Evolutionary conservation across 2,797 vertebrate species (phyloP), one percentile per base, ranked within the genome.

Genomic region (Anabas testudineus): DNA sequence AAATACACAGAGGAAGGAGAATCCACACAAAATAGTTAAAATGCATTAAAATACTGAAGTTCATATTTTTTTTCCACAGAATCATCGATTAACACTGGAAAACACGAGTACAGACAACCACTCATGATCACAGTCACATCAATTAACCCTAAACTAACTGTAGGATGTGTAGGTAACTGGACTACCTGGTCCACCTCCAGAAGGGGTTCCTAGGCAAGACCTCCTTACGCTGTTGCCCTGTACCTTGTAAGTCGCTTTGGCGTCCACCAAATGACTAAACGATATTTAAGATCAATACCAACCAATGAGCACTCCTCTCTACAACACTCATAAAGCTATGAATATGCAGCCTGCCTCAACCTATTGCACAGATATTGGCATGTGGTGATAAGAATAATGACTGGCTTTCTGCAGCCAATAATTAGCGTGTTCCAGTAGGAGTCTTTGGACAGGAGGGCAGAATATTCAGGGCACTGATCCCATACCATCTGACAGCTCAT

Each of bases 321-420:
- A 42, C 5, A 69, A 57, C 36, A 15, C 32, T 30, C 13, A 49
- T 22, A 21, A 30, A 30, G 32, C 13, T 30, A 14, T 42, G 32
- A 71, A 64, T 45, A 42, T 28, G 18, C 19, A 51, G 15, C 13
- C 18, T 58, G 21, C 15, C 22, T 63, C 5, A 51, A 65, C 28
- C 74, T 67, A 85, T 84, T 72, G 78, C 26, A 60, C 0, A 67
- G 42, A 63, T 67, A 71, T 41, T 42, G 66, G 42, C 22, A 69
- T 49, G 34, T 51, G 21, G 13, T 73, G 79, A 87, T 83, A 86
- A 83, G 67, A 45, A 74, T 66, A 76, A 49, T 65, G 60, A 65
- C 28, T 71, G 43, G n/a, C 22, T 72, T 70, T 70, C 39, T 62
- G 42, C 24, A 61, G 36, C 36, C 69, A 60, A 43, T 67, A 69